Evolutionary conservation across 2,113 vertebrate species (phyloP).

Genomic region (Emydocephalus ijimae): DNA sequence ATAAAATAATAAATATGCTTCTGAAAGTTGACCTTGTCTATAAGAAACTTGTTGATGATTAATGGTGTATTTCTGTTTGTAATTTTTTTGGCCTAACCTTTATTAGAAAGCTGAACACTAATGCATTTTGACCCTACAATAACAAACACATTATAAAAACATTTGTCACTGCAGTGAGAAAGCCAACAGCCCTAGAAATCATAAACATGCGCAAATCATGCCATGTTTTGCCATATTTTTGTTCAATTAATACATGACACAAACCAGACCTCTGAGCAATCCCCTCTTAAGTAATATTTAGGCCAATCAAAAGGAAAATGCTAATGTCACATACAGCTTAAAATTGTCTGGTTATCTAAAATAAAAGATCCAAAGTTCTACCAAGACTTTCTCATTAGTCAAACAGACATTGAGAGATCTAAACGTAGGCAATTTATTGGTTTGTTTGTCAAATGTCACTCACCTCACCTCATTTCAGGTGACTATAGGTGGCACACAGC

Average conservation of each 20-base stretch:
- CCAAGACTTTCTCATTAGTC: not conserved
- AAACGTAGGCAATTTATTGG: not conserved
- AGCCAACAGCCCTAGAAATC: conserved; percentile 9
- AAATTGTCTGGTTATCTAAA: not conserved
- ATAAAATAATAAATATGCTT: not conserved
- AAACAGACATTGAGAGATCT: not conserved
- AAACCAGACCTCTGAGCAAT: not conserved
- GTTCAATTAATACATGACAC: not conserved
- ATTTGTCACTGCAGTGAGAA: conserved; percentile 21
- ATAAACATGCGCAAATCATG: conserved; percentile 13
- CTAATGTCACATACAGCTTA: not conserved
- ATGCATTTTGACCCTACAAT: conserved; percentile 23
- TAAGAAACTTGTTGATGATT: conserved; percentile 1
- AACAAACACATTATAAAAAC: conserved; percentile 31
- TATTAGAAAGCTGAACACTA: conserved; percentile 15
- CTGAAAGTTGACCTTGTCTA: not conserved
- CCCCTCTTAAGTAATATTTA: not conserved
- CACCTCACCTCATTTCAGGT: not conserved
- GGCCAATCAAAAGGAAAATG: not conserved
- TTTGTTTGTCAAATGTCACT: not conserved
- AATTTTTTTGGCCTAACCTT: not conserved
- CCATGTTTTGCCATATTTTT: not conserved
- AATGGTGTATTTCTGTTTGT: not conserved
- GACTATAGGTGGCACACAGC: not conserved
- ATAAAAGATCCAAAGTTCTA: not conserved